Evolutionary conservation across 2,888 invertebrate species (phyloP), one percentile per base, ranked within the genome.

Genomic region (Tenthredo livida): DNA sequence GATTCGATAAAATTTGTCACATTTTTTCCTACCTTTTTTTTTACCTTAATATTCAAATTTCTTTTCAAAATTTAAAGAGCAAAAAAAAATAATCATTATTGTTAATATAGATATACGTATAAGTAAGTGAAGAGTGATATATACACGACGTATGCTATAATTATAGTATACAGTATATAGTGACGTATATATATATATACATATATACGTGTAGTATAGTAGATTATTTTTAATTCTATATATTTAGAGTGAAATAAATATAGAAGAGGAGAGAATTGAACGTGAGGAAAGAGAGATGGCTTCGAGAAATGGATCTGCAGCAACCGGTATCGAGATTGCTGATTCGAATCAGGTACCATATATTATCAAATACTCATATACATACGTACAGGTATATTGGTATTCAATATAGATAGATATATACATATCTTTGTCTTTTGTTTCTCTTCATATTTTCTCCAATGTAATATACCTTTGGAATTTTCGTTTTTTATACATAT

Each of bases 291-390:
- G 77, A 9, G 77, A 77, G 54, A 80, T 80, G 80, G 58, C 80
- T 80, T 80, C 80, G 61, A 58, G 33, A 58, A 80, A 80, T 21
- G 80, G 80, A 61, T 80, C 80, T 15, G 80, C 80, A 61, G n/a
- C 80, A n/a, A 80, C 80, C 40, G 80, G 80, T 58, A 80, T 80
- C 58, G 80, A 80, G 40, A 80, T 80, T 61, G 80, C 80, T 5
- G 80, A 80, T 50, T 80, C 80, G 61, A 80, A 80, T 80, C 80
- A 80, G 80, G 80, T 80, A 80, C 43, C 73, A 21, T 25, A 25
- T 47, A 25, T 73, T 47, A 73, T 40, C 21, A 73, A 47, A 73
- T 43, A 21, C 37, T 37, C 37, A 7, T 43, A 25, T 40, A 73
- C 10, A 67, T 33, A 33, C 17, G 33, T 33, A 33, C 33, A n/a